phyloP scores from a whole-genome alignment of 2,888 invertebrate species.

The Hermaeophaga mercurialis region DNA sequence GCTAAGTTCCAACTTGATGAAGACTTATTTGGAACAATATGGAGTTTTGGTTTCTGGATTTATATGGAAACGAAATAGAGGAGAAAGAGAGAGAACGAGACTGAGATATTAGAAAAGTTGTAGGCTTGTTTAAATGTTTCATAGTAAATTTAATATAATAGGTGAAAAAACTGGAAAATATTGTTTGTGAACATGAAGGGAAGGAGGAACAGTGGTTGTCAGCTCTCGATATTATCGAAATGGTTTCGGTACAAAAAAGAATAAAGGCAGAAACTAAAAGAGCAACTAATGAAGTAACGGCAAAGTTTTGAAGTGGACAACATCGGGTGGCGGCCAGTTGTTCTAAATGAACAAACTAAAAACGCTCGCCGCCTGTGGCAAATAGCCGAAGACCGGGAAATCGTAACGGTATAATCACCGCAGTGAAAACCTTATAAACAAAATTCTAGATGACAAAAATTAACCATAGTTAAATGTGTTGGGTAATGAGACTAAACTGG shows the following conservation, averaged over 20 bases:
- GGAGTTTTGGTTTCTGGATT: slow-evolving; percentile 45
- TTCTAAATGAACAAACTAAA: slow-evolving; percentile 31
- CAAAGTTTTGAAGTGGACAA: slow-evolving; percentile 39
- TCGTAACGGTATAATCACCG: slow-evolving; percentile 38
- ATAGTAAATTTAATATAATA: no score
- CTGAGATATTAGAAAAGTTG: no score
- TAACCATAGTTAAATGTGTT: slow-evolving; percentile 54
- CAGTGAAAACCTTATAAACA: slow-evolving; percentile 53
- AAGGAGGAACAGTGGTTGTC: no score
- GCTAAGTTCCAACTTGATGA: slow-evolving; percentile 52
- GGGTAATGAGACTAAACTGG: slow-evolving; percentile 55
- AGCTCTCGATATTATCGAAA: no score
- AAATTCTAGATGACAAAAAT: slow-evolving; percentile 57
- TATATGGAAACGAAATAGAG: no score
- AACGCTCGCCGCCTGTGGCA: slow-evolving; percentile 42
- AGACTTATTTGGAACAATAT: slow-evolving; percentile 54
- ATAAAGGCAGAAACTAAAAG: neutral
- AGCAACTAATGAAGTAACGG: slow-evolving; percentile 28
- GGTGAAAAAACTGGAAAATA: no score
- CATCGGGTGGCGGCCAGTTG: slow-evolving; percentile 31
- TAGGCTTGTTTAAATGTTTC: no score
- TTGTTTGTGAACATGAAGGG: no score
- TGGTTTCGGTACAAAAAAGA: slow-evolving; percentile 10
- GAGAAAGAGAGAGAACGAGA: no score
- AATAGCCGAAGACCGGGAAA: slow-evolving; percentile 38